A percentile compares a stretch with the other conserved stretches of the same genome.
phyloP scores from a whole-genome alignment of 2,113 vertebrate species.

The Sinocyclocheilus anshuiensis region DNA sequence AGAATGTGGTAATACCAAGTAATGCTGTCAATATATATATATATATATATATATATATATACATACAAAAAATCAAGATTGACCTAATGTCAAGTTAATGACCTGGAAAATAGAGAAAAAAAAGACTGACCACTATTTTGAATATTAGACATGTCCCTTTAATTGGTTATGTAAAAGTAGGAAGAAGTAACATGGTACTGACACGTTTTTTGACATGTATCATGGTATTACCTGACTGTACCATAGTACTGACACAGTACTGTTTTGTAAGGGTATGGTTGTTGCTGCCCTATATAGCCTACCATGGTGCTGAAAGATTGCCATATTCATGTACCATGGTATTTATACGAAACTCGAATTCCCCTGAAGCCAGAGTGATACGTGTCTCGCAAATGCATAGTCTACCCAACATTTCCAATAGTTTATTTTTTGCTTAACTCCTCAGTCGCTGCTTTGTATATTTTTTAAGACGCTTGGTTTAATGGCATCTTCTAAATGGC shows the following conservation, averaged over 20 bases:
- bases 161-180: neutral
- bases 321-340: conserved; percentile 14
- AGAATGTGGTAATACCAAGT: neutral
- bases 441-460: neutral
- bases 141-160: neutral
- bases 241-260: neutral
- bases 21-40: neutral
- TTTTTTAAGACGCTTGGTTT: neutral
- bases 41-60: neutral
- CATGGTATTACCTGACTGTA: neutral
- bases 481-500: neutral
- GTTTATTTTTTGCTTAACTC: neutral
- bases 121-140: neutral
- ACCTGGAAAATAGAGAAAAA: neutral
- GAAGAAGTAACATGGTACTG: neutral
- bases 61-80: neutral
- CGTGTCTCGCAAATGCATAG: neutral
- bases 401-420: neutral
- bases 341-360: neutral
- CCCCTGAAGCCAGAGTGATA: neutral
- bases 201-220: neutral
- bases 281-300: neutral
- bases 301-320: neutral
- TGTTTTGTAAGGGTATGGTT: neutral
- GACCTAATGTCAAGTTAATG: neutral